phyloP scores from a whole-genome alignment of 1,140 invertebrate genomes.

The Conopomorpha cramerella region DNA sequence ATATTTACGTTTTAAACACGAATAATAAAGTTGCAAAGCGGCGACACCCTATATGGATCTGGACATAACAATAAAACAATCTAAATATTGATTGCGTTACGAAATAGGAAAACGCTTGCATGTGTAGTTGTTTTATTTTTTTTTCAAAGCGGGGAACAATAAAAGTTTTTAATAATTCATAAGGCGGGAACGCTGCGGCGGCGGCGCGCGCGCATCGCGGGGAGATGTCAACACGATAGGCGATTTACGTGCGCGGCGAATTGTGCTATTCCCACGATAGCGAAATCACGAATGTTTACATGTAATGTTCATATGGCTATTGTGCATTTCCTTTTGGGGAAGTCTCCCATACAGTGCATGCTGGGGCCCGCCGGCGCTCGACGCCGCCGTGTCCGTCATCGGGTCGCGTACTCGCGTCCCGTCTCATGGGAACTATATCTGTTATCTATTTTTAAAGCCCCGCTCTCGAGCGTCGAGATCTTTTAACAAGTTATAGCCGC shows the following conservation, averaged over 20 bases:
- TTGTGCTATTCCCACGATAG: conserved; percentile 47
- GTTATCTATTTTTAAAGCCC: background rate
- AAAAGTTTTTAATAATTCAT: conserved; percentile 54
- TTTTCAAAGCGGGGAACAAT: conserved; percentile 40
- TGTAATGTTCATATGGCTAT: conserved; percentile 8
- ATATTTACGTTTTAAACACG: background rate
- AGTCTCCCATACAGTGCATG: background rate
- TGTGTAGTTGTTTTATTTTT: conserved; percentile 13
- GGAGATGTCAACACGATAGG: conserved; percentile 27
- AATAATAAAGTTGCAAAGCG: background rate
- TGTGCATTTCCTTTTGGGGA: background rate
- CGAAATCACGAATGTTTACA: conserved; percentile 42
- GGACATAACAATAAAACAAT: conserved; percentile 30
- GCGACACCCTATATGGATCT: background rate
- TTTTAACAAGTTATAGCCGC: no score
- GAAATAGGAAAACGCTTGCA: conserved; percentile 31
- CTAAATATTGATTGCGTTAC: conserved; percentile 25
- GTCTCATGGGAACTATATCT: no score
- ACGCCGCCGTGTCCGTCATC: background rate
- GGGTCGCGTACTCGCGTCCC: no score
- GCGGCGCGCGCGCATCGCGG: conserved; percentile 29
- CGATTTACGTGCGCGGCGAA: conserved; percentile 30
- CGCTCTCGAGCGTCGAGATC: background rate
- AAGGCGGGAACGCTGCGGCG: conserved; percentile 16
- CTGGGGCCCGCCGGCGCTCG: background rate